Conservation (phyloP, 2,888 invertebrate species). For the Pseudoips prasinana region DNA sequence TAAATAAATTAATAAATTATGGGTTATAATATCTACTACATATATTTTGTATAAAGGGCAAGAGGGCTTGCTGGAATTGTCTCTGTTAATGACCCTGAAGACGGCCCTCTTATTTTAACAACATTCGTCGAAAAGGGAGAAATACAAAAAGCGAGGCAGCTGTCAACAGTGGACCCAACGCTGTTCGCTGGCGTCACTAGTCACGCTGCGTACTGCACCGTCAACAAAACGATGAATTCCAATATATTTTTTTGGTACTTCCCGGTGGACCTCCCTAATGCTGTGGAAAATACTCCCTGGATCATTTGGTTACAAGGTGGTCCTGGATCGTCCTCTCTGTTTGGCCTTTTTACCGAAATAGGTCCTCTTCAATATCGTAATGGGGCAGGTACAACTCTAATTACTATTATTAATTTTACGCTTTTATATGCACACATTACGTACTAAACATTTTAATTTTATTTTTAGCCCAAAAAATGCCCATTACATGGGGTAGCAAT, state of each 20-base stretch:
- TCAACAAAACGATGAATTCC: slow-evolving; percentile 84
- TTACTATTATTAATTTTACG: too few relatives aligned
- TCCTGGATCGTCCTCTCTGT: slow-evolving; percentile 59
- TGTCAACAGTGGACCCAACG: slow-evolving; percentile 19
- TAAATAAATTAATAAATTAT: too few relatives aligned
- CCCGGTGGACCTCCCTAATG: slow-evolving; percentile 64
- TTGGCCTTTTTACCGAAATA: slow-evolving; percentile 67
- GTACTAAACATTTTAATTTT: too few relatives aligned
- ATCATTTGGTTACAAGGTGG: slow-evolving; percentile 67
- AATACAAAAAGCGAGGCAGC: slow-evolving; percentile 11
- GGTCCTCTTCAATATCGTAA: slow-evolving; percentile 32
- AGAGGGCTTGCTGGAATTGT: too few relatives aligned
- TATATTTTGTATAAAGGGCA: too few relatives aligned
- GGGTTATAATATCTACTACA: too few relatives aligned
- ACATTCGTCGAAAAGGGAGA: slow-evolving; percentile 14
- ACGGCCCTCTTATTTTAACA: slow-evolving; percentile 21
- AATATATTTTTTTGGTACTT: slow-evolving; percentile 90
- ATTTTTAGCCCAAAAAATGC: slow-evolving; percentile 7
- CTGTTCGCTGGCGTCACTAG: slow-evolving; percentile 18
- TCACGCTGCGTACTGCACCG: slow-evolving; percentile 65
- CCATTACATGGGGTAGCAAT: slow-evolving; percentile 64
- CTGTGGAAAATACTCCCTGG: slow-evolving; percentile 49
- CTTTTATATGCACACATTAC: too few relatives aligned
- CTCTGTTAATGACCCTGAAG: background rate
- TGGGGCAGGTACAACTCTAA: slow-evolving; percentile 1